Evolutionary conservation across 2,113 vertebrate species (phyloP).

Genomic region (Triplophysa rosa): DNA sequence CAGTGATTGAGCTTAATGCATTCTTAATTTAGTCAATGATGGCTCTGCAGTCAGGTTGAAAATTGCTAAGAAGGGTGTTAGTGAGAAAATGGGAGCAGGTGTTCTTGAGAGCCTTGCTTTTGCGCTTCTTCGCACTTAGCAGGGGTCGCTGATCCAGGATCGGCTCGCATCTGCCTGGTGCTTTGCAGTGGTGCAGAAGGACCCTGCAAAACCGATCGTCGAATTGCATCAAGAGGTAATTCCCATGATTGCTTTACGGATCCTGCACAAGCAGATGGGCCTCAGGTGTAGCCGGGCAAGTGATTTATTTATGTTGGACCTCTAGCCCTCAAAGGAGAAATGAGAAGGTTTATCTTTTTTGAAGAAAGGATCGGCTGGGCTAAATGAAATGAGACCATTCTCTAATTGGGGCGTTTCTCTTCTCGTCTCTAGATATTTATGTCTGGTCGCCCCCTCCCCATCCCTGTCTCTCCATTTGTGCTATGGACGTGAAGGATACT

Average conservation of each 20-base stretch:
- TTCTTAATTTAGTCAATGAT: slow-evolving; percentile 39
- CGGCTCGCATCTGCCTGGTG: not conserved
- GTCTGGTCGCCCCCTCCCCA: not conserved
- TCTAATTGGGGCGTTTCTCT: slow-evolving; percentile 36
- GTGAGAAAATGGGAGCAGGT: slow-evolving; percentile 59
- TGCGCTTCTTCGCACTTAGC: not conserved
- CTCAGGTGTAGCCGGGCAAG: slow-evolving; percentile 69
- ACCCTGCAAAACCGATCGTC: not conserved
- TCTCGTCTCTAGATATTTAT: not conserved
- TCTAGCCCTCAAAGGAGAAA: slow-evolving; percentile 45
- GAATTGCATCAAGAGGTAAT: not conserved
- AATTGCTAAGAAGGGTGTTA: not conserved
- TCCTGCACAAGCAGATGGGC: slow-evolving; percentile 58
- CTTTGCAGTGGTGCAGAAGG: not conserved
- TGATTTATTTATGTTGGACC: slow-evolving; percentile 68
- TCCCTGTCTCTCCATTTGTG: not conserved
- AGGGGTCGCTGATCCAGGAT: slow-evolving; percentile 4
- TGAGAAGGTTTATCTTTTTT: slow-evolving; percentile 48
- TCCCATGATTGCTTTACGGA: slow-evolving; percentile 20
- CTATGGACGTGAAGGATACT: not conserved
- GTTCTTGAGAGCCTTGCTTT: slow-evolving; percentile 51
- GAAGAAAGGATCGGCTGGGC: slow-evolving; percentile 29
- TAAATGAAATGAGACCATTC: slow-evolving; percentile 47
- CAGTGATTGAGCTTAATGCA: slow-evolving; percentile 20
- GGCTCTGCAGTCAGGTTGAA: slow-evolving; percentile 16